These are phyloP conservation scores for Chiroxiphia lanceolata DNA, from an alignment of 2,797 vertebrate genomes.

Conservation along the genomic window DNA sequence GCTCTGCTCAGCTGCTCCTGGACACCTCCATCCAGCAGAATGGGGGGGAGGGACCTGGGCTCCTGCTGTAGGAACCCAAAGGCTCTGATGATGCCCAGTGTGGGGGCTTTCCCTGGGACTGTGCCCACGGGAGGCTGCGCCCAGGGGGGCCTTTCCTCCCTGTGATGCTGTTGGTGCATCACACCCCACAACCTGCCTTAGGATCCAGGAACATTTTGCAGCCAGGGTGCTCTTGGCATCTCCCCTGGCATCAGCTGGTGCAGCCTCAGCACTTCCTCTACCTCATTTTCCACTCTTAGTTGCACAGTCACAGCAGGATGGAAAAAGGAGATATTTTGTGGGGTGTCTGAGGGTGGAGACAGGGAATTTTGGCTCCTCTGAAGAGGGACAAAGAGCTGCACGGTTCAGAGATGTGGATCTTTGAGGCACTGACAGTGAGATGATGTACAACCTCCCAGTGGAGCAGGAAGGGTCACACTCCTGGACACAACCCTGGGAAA, in stretches of 20 bases:
- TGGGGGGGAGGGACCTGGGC: not conserved
- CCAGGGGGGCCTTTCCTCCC: not conserved
- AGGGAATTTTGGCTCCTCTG: not conserved
- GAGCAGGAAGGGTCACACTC: not conserved
- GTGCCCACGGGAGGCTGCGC: not conserved
- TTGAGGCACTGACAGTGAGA: not conserved
- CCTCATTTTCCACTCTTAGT: not conserved
- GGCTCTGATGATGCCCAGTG: fast-evolving
- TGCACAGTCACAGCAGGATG: not conserved
- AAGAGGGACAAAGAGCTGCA: not conserved
- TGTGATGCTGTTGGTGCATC: not conserved
- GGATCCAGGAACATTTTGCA: not conserved
- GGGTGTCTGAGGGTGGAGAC: not conserved
- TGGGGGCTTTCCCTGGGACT: not conserved
- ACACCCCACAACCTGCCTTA: not conserved
- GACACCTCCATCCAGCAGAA: fast-evolving
- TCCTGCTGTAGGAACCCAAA: not conserved
- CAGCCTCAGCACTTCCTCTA: not conserved
- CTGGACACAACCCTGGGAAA: not conserved
- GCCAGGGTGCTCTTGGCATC: not conserved
- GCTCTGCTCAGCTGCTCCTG: fast-evolving
- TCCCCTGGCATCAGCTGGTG: not conserved
- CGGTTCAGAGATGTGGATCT: not conserved
- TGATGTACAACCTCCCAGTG: not conserved
- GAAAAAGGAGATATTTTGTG: not conserved